Evolutionary conservation across 2,888 invertebrate species (phyloP), one percentile per base, ranked within the genome.

Genomic region (Cerceris rybyensis): DNA sequence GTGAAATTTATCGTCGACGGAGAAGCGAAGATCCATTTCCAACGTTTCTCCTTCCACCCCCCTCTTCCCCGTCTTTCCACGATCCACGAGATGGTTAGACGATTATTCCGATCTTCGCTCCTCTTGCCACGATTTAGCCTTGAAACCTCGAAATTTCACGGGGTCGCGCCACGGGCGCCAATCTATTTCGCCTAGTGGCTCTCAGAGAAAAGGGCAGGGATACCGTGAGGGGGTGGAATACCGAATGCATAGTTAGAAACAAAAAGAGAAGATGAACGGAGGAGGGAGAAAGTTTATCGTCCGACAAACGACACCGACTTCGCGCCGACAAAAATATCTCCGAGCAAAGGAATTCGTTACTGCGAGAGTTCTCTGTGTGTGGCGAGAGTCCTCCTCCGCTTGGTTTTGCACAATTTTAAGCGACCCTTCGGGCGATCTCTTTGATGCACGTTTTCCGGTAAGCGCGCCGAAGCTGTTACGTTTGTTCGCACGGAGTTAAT

Each of bases 281-380:
- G 59, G 54, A 67, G 59, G 74, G 70, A 58, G 52, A 67, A 71
- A 67, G 75, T 82, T 82, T 82, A 82, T 82, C 82, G 82, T 59
- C 73, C 73, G 82, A 74, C 74, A 79, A 82, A 82, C 73, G 85
- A 74, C 74, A 73, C 60, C 65, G 49, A 70, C 72, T 77, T 69
- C 67, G 52, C 76, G 58, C 68, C 73, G 79, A 86, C 75, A 75
- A 75, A 72, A 82, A 80, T 82, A 80, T 80, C 86, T 71, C 75
- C 67, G 67, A 70, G 70, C 70, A 63, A 69, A 77, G 72, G 83
- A 82, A 85, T 85, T 70, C 75, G 76, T 80, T 74, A 67, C 70
- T 60, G 64, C 39, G 7, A 8, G 63, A 13, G 49, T 13, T 41
- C 46, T 67, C 41, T 73, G 73, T 66, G 78, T 70, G 79, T 60